A percentile compares a stretch with the other conserved stretches of the same genome.
phyloP scores from a whole-genome alignment of 1,140 invertebrate genomes.

The Drosophila kepulauana region DNA sequence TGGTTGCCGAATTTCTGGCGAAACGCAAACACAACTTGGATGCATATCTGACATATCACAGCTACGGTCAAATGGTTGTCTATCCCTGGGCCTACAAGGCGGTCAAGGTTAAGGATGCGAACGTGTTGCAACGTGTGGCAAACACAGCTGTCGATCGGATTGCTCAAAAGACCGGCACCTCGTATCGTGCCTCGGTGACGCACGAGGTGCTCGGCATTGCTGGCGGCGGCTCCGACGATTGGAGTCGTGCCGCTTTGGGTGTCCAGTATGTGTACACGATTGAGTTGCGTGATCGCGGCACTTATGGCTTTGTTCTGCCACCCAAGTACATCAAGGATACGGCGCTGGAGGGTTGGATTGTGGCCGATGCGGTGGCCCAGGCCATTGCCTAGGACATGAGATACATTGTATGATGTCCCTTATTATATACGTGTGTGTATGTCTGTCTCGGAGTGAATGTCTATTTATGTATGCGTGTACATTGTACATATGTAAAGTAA shows the following conservation, averaged over 20 bases:
- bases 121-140: constrained; percentile 89
- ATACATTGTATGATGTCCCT: neutral
- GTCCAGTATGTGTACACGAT: constrained; percentile 95
- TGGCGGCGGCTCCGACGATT: constrained; percentile 94
- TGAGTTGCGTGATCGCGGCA: constrained; percentile 94
- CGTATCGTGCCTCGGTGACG: constrained; percentile 67
- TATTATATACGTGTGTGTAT: neutral
- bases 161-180: constrained; percentile 63
- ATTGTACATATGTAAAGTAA: constrained; percentile 45
- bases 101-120: constrained; percentile 86
- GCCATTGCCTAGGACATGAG: constrained; percentile 58
- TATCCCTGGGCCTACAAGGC: constrained; percentile 89
- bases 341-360: constrained; percentile 92
- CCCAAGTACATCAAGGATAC: constrained; percentile 92
- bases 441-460: constrained; percentile 4
- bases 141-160: constrained; percentile 86
- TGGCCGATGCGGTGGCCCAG: constrained; percentile 90
- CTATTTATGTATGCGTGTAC: constrained; percentile 32
- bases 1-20: constrained; percentile 86
- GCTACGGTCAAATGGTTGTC: constrained; percentile 89
- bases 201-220: constrained; percentile 89
- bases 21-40: constrained; percentile 85
- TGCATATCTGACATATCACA: constrained; percentile 89
- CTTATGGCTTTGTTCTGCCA: constrained; percentile 94
- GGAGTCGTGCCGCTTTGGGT: constrained; percentile 92